Evolutionary conservation across 1,140 invertebrate genomes (phyloP).

Genomic region (Drosophila nigromelanica): DNA sequence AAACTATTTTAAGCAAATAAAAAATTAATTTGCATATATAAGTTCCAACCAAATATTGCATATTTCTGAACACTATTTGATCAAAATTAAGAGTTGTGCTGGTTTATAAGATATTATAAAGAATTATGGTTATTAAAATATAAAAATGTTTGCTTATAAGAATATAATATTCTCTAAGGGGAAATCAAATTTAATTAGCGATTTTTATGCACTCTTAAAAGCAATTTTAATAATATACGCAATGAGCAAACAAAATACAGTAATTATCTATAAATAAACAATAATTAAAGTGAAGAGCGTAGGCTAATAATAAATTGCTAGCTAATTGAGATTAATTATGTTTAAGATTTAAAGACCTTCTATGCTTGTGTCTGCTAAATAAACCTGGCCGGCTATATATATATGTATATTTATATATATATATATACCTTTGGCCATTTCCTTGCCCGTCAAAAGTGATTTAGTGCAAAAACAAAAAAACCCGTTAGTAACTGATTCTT

Average conservation of each 20-base stretch:
- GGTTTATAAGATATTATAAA: no score
- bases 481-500: conserved; percentile 28
- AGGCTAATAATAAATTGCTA: conserved; percentile 25
- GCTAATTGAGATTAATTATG: conserved; percentile 46
- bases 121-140: not conserved
- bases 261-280: conserved; percentile 41
- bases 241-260: conserved; percentile 14
- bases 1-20: no score
- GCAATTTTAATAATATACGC: conserved; percentile 9
- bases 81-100: not conserved
- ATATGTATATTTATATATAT: no score
- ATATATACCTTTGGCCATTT: conserved; percentile 5
- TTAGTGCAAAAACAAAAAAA: conserved; percentile 6
- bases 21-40: no score
- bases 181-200: not conserved
- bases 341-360: conserved; percentile 25
- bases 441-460: conserved; percentile 6
- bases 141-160: not conserved
- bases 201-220: not conserved
- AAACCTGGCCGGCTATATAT: not conserved
- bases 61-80: no score
- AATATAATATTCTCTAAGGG: not conserved
- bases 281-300: conserved; percentile 29
- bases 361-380: conserved; percentile 7
- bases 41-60: no score